phyloP scores from a whole-genome alignment of 1,140 invertebrate species.

The Marisa cornuarietis region DNA sequence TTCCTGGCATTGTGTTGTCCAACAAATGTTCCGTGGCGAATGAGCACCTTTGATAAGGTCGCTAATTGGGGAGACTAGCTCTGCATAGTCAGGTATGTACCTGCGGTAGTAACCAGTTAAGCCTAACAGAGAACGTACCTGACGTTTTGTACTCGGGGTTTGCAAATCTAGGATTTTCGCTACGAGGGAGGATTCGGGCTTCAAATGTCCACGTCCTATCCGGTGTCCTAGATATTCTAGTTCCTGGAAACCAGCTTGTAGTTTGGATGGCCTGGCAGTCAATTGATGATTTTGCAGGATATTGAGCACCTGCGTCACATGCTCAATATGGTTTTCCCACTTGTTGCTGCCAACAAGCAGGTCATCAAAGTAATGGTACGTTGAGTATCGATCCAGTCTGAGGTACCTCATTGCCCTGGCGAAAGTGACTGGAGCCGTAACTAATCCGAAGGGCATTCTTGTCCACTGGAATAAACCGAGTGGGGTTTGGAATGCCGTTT shows the following conservation, averaged over 20 bases:
- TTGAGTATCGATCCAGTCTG: too few species aligned
- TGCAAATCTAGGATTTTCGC: neutral
- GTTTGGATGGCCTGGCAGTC: neutral
- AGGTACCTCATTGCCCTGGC: too few species aligned
- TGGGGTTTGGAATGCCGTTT: too few species aligned
- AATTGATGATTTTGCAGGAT: neutral
- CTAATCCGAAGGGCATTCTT: too few species aligned
- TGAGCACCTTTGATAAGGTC: too few species aligned
- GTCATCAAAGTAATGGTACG: constrained; percentile 2
- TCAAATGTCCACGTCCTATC: neutral
- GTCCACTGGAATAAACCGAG: too few species aligned
- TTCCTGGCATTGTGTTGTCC: too few species aligned
- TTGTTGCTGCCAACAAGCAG: neutral
- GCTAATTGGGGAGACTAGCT: too few species aligned
- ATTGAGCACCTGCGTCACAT: neutral
- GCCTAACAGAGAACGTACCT: neutral
- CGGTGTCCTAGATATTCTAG: neutral
- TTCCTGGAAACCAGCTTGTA: neutral
- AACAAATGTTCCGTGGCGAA: too few species aligned
- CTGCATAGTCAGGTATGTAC: neutral
- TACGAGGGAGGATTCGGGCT: neutral
- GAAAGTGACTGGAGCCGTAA: too few species aligned
- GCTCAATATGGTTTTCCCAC: neutral
- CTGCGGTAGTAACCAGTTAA: neutral
- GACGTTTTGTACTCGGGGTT: neutral